Percentiles rank a stretch among this genome's conserved stretches.
phyloP scores from a whole-genome alignment of 2,113 vertebrate genomes.

The Nothobranchius furzeri region DNA sequence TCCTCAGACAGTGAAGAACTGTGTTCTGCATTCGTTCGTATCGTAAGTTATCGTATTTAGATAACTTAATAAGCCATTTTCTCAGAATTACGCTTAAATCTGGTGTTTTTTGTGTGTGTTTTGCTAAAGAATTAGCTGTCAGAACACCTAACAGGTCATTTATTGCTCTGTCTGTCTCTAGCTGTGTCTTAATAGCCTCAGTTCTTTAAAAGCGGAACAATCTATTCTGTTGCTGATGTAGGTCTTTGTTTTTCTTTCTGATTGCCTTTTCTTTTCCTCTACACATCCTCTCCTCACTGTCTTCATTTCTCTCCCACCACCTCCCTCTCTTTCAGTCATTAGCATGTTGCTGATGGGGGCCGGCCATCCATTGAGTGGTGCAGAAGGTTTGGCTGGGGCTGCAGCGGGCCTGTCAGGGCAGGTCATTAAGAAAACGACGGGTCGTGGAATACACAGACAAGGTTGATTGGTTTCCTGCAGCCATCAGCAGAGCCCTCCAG shows the following conservation, averaged over 20 bases:
- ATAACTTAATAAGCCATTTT: background rate
- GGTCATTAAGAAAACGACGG: slow-evolving; percentile 78
- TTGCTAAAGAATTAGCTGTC: background rate
- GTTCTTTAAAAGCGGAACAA: slow-evolving; percentile 19
- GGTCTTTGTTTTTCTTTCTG: slow-evolving; percentile 5
- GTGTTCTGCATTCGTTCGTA: no score
- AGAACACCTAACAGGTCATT: slow-evolving; percentile 1
- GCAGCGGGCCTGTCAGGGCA: slow-evolving; percentile 73
- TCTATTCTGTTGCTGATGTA: slow-evolving; percentile 8
- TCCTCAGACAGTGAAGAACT: no score
- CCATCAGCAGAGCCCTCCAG: slow-evolving; percentile 75
- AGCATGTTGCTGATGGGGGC: slow-evolving; percentile 78
- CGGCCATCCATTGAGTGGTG: slow-evolving; percentile 69
- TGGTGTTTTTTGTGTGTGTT: background rate
- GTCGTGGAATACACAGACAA: slow-evolving; percentile 77
- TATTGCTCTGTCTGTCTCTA: slow-evolving; percentile 1
- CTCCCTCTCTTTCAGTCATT: slow-evolving; percentile 61
- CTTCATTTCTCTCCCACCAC: background rate
- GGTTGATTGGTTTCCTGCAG: slow-evolving; percentile 79
- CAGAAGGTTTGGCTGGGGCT: slow-evolving; percentile 59
- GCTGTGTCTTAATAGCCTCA: background rate
- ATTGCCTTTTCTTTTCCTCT: slow-evolving; percentile 18
- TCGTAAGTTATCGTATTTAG: background rate
- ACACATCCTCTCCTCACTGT: slow-evolving; percentile 2
- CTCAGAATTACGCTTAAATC: background rate